A percentile compares a stretch with the other conserved stretches of the same genome.
These are phyloP conservation scores for Scophthalmus maximus DNA, from an alignment of 2,113 vertebrate species.

Conservation along the genomic window DNA sequence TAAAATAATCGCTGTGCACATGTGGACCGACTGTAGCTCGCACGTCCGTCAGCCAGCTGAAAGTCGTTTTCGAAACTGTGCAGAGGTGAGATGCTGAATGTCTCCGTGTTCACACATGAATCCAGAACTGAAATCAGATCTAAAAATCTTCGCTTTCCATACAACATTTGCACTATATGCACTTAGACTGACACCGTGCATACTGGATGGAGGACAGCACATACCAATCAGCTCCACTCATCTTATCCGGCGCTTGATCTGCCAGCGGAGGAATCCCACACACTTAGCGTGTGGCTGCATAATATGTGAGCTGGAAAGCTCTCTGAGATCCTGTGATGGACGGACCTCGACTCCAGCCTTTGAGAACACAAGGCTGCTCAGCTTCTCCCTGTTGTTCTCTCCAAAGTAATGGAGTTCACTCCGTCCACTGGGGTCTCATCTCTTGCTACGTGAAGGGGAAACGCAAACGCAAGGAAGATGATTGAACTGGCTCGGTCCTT, in stretches of 20 bases:
- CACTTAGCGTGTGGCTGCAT: constrained; percentile 53
- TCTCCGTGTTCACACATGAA: constrained; percentile 14
- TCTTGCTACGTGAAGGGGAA: constrained; percentile 12
- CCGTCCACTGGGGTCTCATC: constrained; percentile 8
- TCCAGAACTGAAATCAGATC: neutral
- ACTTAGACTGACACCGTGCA: neutral
- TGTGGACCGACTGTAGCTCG: constrained; percentile 42
- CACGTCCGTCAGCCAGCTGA: neutral
- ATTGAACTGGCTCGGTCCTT: constrained; percentile 37
- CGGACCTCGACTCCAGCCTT: constrained; percentile 54
- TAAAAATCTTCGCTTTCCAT: neutral
- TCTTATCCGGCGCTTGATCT: constrained; percentile 51
- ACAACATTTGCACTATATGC: neutral
- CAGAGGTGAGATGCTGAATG: constrained; percentile 1
- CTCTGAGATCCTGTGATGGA: constrained; percentile 42
- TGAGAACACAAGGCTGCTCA: constrained; percentile 16
- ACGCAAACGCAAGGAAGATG: constrained; percentile 9
- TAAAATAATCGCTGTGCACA: constrained; percentile 43
- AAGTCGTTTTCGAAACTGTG: neutral
- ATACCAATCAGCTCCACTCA: constrained; percentile 27
- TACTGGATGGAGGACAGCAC: constrained; percentile 17
- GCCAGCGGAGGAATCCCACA: constrained; percentile 62
- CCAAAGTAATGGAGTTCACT: neutral
- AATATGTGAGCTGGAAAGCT: constrained; percentile 69
- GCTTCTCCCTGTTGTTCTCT: constrained; percentile 35